A percentile compares a stretch with the other conserved stretches of the same genome.
phyloP scores from a whole-genome alignment of 1,140 invertebrate species.

The Phortica variegata region DNA sequence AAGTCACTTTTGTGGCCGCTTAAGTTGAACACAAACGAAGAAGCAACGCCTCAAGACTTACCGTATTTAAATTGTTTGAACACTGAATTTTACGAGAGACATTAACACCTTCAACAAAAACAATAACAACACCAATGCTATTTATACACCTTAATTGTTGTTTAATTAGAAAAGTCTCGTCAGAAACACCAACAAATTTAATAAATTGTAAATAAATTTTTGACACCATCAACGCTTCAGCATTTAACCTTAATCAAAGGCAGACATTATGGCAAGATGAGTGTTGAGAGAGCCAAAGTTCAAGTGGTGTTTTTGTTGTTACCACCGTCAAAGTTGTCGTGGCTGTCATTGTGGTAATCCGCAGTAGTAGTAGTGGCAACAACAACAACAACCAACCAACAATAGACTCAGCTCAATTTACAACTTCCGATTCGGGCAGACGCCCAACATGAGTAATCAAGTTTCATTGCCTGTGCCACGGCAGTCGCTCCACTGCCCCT shows the following conservation, averaged over 20 bases:
- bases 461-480: too few species aligned
- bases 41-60: too few species aligned
- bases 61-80: too few species aligned
- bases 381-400: constrained; percentile 24
- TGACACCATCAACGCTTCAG: constrained; percentile 24
- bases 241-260: constrained; percentile 14
- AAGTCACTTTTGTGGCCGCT: too few species aligned
- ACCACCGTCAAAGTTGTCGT: constrained; percentile 1
- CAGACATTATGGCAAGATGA: not conserved
- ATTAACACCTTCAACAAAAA: too few species aligned
- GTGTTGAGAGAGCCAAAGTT: not conserved
- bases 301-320: not conserved
- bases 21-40: too few species aligned
- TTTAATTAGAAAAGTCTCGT: too few species aligned
- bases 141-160: too few species aligned
- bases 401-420: constrained; percentile 33
- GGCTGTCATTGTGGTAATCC: constrained; percentile 39
- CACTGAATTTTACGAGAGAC: too few species aligned
- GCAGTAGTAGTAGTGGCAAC: constrained; percentile 12
- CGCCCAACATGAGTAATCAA: constrained; percentile 14
- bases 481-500: too few species aligned
- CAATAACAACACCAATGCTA: too few species aligned
- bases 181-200: constrained; percentile 14
- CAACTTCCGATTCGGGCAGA: constrained; percentile 29
- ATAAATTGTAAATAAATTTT: constrained; percentile 52